These are phyloP conservation scores for Melanargia galathea DNA, from an alignment of 2,888 invertebrate genomes.

Conservation along the genomic window DNA sequence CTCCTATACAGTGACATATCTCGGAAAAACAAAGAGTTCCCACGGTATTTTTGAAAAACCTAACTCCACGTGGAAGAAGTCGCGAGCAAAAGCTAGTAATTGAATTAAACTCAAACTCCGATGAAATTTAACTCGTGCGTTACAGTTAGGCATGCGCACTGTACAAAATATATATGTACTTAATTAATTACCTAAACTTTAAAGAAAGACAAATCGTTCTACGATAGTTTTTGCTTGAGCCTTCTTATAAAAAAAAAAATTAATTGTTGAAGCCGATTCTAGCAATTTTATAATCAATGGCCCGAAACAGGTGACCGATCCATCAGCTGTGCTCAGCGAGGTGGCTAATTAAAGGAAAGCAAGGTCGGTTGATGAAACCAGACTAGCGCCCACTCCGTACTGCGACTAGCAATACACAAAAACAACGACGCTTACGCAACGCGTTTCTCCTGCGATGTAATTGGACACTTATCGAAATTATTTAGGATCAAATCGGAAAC, in stretches of 20 bases:
- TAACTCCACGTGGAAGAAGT: too few relatives aligned
- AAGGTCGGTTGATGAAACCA: conserved; percentile 75
- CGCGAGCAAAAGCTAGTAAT: too few relatives aligned
- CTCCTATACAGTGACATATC: too few relatives aligned
- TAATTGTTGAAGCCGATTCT: conserved; percentile 3
- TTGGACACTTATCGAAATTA: conserved; percentile 5
- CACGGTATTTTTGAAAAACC: too few relatives aligned
- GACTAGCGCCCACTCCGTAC: conserved; percentile 69
- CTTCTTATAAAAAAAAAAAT: not conserved
- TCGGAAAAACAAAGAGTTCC: too few relatives aligned
- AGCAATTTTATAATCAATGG: conserved; percentile 40
- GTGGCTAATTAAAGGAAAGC: conserved; percentile 77
- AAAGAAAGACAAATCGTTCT: not conserved
- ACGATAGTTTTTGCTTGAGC: not conserved
- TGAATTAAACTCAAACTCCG: too few relatives aligned
- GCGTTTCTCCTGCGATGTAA: conserved; percentile 39
- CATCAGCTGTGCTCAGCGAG: conserved; percentile 71
- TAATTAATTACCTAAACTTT: not conserved
- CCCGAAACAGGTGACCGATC: conserved; percentile 73
- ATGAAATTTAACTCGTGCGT: too few relatives aligned
- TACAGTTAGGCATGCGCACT: too few relatives aligned
- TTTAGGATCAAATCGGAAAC: too few relatives aligned
- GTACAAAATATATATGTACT: too few relatives aligned
- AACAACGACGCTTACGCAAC: conserved; percentile 57
- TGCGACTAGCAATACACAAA: conserved; percentile 51